Evolutionary conservation across 2,888 invertebrate genomes (phyloP).

Genomic region (Drosophila dives): DNA sequence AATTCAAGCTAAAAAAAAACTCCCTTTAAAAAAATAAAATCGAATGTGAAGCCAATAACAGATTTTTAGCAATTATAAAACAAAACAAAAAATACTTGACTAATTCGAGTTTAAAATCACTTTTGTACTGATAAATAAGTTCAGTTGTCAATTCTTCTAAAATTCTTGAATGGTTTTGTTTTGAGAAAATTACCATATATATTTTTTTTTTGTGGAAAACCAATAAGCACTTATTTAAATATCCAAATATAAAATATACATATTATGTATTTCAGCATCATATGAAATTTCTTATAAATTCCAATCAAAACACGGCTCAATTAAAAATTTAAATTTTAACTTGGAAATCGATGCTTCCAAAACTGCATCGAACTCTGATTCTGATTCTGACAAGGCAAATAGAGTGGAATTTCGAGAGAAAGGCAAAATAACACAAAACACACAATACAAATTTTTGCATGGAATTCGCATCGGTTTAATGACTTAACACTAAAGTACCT

Average conservation of each 20-base stretch:
- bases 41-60: too few species aligned
- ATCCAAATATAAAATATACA: too few species aligned
- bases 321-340: background rate
- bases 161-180: background rate
- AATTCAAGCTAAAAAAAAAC: background rate
- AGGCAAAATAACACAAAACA: conserved; percentile 5
- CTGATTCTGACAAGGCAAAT: conserved; percentile 20
- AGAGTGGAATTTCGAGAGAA: conserved; percentile 16
- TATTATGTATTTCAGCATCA: background rate
- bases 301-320: background rate
- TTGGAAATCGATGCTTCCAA: background rate
- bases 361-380: conserved; percentile 22
- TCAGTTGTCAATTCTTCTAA: background rate
- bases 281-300: background rate
- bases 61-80: background rate
- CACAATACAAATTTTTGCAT: conserved; percentile 12
- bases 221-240: background rate
- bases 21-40: too few species aligned
- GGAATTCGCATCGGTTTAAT: conserved; percentile 32
- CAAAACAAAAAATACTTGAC: too few species aligned
- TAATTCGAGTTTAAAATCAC: background rate
- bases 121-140: background rate
- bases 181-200: background rate
- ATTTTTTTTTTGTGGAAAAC: background rate
- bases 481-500: conserved; percentile 55